A percentile compares a stretch with the other conserved stretches of the same genome.
These are phyloP conservation scores for Tachystola acroxantha DNA, from an alignment of 2,888 invertebrate genomes.

Conservation along the genomic window DNA sequence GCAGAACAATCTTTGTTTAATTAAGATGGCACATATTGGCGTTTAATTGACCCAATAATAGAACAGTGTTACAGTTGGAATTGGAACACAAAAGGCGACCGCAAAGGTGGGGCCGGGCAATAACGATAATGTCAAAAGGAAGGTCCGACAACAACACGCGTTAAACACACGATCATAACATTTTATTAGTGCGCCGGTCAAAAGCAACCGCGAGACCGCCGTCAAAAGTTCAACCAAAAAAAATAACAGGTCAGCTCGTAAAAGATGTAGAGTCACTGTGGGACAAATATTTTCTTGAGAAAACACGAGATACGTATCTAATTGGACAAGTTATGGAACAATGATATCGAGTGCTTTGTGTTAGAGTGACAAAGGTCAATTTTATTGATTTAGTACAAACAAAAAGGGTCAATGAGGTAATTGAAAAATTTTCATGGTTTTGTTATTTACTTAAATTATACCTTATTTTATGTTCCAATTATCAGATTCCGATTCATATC, in stretches of 20 bases:
- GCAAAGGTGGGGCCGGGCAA: constrained; percentile 66
- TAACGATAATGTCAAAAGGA: constrained; percentile 76
- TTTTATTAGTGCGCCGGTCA: constrained; percentile 76
- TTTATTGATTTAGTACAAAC: no score
- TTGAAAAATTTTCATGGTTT: no score
- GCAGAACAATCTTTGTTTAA: constrained; percentile 9
- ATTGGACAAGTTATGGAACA: constrained; percentile 1
- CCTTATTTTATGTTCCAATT: no score
- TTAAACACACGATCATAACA: constrained; percentile 78
- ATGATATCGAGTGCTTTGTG: neutral
- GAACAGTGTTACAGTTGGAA: constrained; percentile 71
- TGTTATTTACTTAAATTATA: no score
- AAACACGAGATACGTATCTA: constrained; percentile 12
- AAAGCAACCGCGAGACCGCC: constrained; percentile 73
- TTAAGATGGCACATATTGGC: constrained; percentile 1
- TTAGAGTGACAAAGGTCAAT: no score
- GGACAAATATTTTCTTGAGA: constrained; percentile 47
- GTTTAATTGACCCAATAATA: constrained; percentile 61
- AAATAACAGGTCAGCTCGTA: constrained; percentile 72
- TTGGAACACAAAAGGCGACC: constrained; percentile 67
- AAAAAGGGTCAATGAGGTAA: no score
- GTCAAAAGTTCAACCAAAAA: constrained; percentile 71
- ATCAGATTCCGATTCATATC: no score
- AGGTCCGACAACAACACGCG: constrained; percentile 74
- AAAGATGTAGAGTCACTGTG: constrained; percentile 67